Percentiles rank a stretch among this genome's conserved stretches.
Conservation (phyloP, 2,113 vertebrate species). For the Cynopterus brachyotis region DNA sequence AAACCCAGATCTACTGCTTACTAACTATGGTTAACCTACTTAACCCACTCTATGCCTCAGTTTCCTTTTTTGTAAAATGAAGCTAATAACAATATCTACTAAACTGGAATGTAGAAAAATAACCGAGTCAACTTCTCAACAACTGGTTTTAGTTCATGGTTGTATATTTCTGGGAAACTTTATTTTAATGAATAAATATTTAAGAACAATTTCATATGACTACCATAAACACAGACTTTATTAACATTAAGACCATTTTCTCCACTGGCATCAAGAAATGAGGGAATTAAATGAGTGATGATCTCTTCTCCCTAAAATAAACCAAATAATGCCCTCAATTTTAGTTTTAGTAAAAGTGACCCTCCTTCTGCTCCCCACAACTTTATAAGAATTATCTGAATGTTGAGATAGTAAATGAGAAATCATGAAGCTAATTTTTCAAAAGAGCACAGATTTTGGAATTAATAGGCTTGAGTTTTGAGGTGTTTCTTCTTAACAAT, state of each 20-base stretch:
- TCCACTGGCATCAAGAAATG: neutral
- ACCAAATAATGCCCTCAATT: neutral
- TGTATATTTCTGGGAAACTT: neutral
- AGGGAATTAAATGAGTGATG: neutral
- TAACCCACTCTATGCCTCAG: neutral
- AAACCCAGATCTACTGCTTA: neutral
- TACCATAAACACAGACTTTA: neutral
- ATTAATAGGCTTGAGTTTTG: neutral
- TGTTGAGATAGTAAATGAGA: neutral
- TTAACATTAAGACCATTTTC: neutral
- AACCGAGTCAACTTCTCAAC: neutral
- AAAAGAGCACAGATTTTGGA: neutral
- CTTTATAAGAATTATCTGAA: neutral
- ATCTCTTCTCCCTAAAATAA: neutral
- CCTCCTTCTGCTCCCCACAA: neutral
- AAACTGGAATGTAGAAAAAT: neutral
- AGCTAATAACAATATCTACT: neutral
- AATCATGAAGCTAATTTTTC: neutral
- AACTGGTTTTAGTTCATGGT: neutral
- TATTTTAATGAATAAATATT: conserved; percentile 32
- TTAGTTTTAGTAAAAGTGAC: neutral
- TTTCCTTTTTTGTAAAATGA: neutral
- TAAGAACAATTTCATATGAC: conserved; percentile 24
- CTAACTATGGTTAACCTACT: neutral
- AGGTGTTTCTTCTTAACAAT: neutral